Base-by-base conservation (phyloP, 2,888 invertebrate species). In the Pardosa pseudoannulata region DNA sequence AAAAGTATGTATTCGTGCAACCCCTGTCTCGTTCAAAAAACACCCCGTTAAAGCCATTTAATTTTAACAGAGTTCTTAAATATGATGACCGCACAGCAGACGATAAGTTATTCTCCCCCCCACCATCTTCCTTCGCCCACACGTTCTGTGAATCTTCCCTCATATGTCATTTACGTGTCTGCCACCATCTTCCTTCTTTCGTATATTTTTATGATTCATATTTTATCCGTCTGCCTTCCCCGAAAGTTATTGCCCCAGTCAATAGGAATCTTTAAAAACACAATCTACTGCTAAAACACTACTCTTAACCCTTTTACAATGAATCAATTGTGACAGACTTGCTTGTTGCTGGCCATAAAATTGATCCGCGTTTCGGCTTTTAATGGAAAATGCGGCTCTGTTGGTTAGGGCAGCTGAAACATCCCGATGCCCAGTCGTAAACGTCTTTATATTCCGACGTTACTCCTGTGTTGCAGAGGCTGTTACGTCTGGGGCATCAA, bases 361-460 rank as follows among this genome's bases (percentile, higher is more conserved):
- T 56, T 56, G 56, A 56, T 56, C 56, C 56, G 19, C 56, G 9
- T 19, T 56, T 56, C 23, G 19, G 1, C 16, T 23, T 65, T 65
- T 65, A 65, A 65, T 65, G 65, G 65, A 65, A 65, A 29, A 16
- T n/a, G 56, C 65, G 11, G 29, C 31, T n/a, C 11, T 31, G 31
- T 16, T 39, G 19, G 39, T 70, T 70, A 23, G 27, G n/a, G 39
- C 70, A 70, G 70, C 70, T 70, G 70, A 19, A 39, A n/a, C 70
- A 31, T 32, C 70, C 27, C 13, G 39, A 27, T 39, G 23, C n/a
- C 39, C 6, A 39, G 70, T 70, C 70, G 32, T 70, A 70, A 70
- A 70, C 39, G 70, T 70, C 70, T 36, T 70, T 39, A 19, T 70
- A 70, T 70, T 36, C 39, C 39, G 39, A 27, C 13, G 9, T 70